A percentile compares a stretch with the other conserved stretches of the same genome.
Conservation (phyloP, 2,888 invertebrate genomes). For the Diabrotica balteata region DNA sequence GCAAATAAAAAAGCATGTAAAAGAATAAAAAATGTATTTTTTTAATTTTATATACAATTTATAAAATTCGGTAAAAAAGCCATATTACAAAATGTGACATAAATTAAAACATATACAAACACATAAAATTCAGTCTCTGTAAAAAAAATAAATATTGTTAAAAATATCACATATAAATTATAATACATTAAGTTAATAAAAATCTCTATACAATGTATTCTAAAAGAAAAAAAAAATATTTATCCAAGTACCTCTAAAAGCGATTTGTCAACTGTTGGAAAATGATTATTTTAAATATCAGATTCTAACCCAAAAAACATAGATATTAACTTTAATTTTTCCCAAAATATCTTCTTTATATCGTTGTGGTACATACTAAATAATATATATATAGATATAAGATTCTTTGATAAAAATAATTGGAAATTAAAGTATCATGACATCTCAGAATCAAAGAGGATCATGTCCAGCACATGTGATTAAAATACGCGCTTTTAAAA, state of each 20-base stretch:
- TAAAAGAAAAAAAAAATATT: conserved; percentile 1
- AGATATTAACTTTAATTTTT: background rate
- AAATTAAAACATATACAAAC: conserved; percentile 28
- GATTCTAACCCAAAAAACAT: background rate
- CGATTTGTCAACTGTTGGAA: background rate
- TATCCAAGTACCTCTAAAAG: background rate
- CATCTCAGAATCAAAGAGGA: too few species aligned
- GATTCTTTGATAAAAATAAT: too few species aligned
- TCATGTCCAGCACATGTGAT: too few species aligned
- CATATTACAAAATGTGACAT: conserved; percentile 25
- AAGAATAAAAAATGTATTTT: conserved; percentile 29
- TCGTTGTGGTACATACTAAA: too few species aligned
- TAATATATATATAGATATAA: too few species aligned
- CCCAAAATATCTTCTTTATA: too few species aligned
- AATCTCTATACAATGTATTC: conserved; percentile 21
- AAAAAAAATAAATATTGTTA: conserved; percentile 27
- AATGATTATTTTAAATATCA: background rate
- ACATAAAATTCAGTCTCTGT: conserved; percentile 29
- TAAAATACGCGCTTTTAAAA: too few species aligned
- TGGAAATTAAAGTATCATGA: too few species aligned
- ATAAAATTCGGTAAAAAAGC: conserved; percentile 26
- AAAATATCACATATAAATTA: conserved; percentile 29
- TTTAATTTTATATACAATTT: conserved; percentile 22
- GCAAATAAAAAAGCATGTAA: conserved; percentile 9
- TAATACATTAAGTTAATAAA: conserved; percentile 27